phyloP scores from a whole-genome alignment of 2,888 invertebrate species.

The Melanchra persicariae region DNA sequence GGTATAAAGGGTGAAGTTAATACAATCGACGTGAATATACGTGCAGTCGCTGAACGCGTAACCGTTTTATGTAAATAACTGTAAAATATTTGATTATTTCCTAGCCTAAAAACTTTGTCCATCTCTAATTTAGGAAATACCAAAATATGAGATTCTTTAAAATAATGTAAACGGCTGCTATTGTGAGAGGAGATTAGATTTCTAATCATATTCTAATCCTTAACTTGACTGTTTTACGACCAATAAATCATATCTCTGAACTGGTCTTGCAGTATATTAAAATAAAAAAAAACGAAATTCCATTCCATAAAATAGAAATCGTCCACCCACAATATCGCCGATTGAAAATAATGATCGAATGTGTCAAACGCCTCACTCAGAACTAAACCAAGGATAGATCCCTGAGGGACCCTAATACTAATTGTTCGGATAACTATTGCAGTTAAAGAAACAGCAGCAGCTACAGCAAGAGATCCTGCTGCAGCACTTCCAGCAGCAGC shows the following conservation, averaged over 20 bases:
- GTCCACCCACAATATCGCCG: background rate
- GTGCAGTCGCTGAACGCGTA: slow-evolving; percentile 1
- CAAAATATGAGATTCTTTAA: background rate
- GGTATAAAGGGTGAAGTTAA: slow-evolving; percentile 30
- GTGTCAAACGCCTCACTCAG: slow-evolving; percentile 14
- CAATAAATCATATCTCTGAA: background rate
- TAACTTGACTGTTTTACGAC: slow-evolving; percentile 4
- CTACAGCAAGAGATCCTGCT: slow-evolving; percentile 97
- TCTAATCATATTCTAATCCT: slow-evolving; percentile 20
- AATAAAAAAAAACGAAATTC: background rate
- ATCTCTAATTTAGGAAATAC: background rate
- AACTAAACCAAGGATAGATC: slow-evolving; percentile 40
- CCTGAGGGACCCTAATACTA: slow-evolving; percentile 30
- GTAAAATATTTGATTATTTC: background rate
- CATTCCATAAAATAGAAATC: background rate
- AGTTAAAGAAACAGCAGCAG: slow-evolving; percentile 98
- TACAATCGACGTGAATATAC: slow-evolving; percentile 31
- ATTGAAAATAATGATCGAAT: background rate
- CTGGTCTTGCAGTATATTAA: background rate
- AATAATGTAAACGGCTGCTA: background rate
- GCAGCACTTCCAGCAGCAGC: slow-evolving; percentile 97
- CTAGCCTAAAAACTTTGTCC: background rate
- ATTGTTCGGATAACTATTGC: slow-evolving; percentile 79
- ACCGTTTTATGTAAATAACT: slow-evolving; percentile 10
- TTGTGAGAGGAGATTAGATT: slow-evolving; percentile 16